Evolutionary conservation across 1,140 invertebrate genomes (phyloP), one percentile per base, ranked within the genome.

Genomic region (Solen grandis): DNA sequence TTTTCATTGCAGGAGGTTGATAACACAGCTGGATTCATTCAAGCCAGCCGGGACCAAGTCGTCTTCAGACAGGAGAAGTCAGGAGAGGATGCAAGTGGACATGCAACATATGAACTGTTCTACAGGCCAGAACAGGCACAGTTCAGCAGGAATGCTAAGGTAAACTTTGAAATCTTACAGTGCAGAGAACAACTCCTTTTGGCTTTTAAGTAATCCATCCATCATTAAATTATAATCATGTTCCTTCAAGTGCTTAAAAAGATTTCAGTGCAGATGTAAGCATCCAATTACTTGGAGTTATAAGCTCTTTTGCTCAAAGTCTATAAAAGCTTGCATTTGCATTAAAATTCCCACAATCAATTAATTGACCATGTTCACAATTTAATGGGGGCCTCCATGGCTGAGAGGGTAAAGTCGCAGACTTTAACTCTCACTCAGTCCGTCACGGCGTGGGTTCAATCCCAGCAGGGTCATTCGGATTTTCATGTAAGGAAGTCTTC

Each of bases 91-190:
- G 59, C 62, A 46, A 62, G 59, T 19, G 89, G 91, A 41, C 86
- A 90, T 85, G 92, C 95, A 27, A 92, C 92, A 1, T 95, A 95
- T 91, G 93, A 95, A 88, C 91, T 95, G 19, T 93, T 93, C 66
- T 94, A 94, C 83, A 92, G 92, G 83, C 95, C 95, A 33, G 94
- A 95, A 85, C 93, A 94, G 50, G 92, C 93, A 16, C 95, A 95
- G 87, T 93, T 97, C n/a, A 94, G 94, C 10, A 94, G 96, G 82
- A 95, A 95, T 19, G 94, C 95, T 5, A 94, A 95, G 85, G 93
- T 96, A 79, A 94, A 29, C 8, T 27, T 62, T 35, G 0, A 14
- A 69, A 66, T 19, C 27, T 65, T n/a, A 29, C 27, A 73, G n/a
- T 13, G 31, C 31, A 35, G n/a, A 5, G 55, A 22, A 57, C 8